phyloP scores from a whole-genome alignment of 2,888 invertebrate genomes.

The Leptothorax acervorum region DNA sequence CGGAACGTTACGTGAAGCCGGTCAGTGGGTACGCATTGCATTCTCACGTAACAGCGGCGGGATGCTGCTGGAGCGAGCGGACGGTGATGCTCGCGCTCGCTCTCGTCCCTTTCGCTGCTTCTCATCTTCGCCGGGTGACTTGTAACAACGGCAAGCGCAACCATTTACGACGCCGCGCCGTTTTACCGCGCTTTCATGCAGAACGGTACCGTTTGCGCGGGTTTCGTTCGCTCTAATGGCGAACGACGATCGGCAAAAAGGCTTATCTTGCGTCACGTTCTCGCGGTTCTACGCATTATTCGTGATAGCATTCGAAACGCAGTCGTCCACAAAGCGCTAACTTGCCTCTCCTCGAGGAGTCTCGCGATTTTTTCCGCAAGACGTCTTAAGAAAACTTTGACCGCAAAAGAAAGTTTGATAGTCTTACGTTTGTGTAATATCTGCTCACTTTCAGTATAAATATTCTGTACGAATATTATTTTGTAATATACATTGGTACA shows the following conservation, averaged over 20 bases:
- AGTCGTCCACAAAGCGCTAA: background rate
- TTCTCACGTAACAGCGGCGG: conserved; percentile 56
- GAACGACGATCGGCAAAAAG: conserved; percentile 28
- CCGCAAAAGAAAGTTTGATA: background rate
- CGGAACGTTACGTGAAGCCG: conserved; percentile 55
- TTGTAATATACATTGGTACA: background rate
- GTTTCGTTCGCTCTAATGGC: conserved; percentile 38
- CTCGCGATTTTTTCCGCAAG: background rate
- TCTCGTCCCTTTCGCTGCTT: conserved; percentile 54
- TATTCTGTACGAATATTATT: background rate
- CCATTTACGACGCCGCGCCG: conserved; percentile 41
- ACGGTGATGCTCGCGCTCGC: conserved; percentile 22
- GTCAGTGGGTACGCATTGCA: conserved; percentile 57
- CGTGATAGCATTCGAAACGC: background rate
- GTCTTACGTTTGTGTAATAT: background rate
- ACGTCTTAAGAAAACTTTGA: background rate
- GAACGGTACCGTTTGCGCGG: conserved; percentile 52
- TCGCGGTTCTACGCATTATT: background rate
- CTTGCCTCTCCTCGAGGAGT: background rate
- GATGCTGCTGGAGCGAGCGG: conserved; percentile 41
- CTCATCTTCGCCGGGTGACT: conserved; percentile 42
- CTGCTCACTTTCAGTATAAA: background rate
- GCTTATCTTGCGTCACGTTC: conserved; percentile 39
- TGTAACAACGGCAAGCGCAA: conserved; percentile 38
- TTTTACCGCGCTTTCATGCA: conserved; percentile 52